These are phyloP conservation scores for Furcula furcula DNA, from an alignment of 2,888 invertebrate species.

Conservation along the genomic window DNA sequence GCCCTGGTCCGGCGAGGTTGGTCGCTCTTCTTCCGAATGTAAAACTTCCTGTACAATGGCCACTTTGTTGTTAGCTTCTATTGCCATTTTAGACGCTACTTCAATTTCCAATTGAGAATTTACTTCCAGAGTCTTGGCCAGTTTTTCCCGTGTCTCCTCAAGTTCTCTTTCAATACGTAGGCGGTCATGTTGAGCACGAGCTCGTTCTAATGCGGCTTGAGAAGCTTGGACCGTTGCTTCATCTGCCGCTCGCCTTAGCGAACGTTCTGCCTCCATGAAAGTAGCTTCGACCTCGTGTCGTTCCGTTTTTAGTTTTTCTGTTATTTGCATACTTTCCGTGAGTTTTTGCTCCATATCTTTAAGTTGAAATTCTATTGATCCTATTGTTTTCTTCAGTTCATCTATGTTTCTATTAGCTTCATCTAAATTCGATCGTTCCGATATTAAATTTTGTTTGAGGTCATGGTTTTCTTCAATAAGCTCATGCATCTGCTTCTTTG, in stretches of 20 bases:
- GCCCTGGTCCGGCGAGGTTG: conserved; percentile 92
- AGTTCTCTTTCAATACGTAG: conserved; percentile 84
- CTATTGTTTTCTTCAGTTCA: conserved; percentile 41
- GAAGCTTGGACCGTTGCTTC: conserved; percentile 88
- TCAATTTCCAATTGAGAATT: conserved; percentile 69
- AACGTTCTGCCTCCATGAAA: conserved; percentile 75
- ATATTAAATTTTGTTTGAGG: conserved; percentile 43
- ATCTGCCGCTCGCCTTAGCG: conserved; percentile 85
- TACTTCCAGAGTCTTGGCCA: conserved; percentile 50
- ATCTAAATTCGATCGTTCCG: conserved; percentile 41
- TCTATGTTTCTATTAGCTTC: conserved; percentile 53
- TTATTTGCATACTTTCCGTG: conserved; percentile 43
- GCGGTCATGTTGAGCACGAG: conserved; percentile 87
- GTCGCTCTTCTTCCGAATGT: conserved; percentile 65
- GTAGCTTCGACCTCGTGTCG: conserved; percentile 64
- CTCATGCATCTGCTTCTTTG: conserved; percentile 54
- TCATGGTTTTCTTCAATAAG: conserved; percentile 50
- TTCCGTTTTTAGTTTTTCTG: conserved; percentile 57
- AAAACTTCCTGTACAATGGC: conserved; percentile 48
- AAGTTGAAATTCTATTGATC: conserved; percentile 45
- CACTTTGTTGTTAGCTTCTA: conserved; percentile 52
- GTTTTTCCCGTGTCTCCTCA: conserved; percentile 78
- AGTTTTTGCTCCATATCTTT: conserved; percentile 58
- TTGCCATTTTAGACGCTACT: conserved; percentile 63
- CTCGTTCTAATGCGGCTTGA: conserved; percentile 87